Base-by-base conservation (phyloP, 1,140 invertebrate species). In the Chrysopa pallens region DNA sequence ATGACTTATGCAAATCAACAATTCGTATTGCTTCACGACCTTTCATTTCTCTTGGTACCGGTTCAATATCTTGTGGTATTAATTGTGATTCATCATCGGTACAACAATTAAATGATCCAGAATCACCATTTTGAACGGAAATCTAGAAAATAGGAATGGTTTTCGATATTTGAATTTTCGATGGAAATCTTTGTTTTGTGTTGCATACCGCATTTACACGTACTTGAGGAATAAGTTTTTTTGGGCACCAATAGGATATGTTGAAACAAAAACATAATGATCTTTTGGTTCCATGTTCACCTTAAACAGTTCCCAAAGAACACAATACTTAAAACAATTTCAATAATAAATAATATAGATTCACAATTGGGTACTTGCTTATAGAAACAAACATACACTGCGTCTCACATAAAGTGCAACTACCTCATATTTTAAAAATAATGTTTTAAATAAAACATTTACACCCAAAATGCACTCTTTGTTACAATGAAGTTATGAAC, bases 11-110 rank as follows among this genome's bases (percentile, higher is more conserved):
- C 0, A 87, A 60, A 47, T 80, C 75, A 1, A 76, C 72, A 48
- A 86, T 84, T 49, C 72, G 67, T 38, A 86, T 80, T 0, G 78
- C 81, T 60, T 81, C 79, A 50, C 76, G 76, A 7, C 76, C 76
- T 48, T 73, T 72, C 53, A 84, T 69, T 52, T 82, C 76, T 58
- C 74, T 67, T 4, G 80, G 70, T 2, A 84, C 78, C 8, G 75
- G 73, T 54, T 87, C 84, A 5, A 85, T 70, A 51, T 85, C 79
- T 6, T 62, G 54, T 23, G 17, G 17, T 23, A 23, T 23, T 41
- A 60, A 63, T n/a, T 48, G 44, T 42, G 70, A 69, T 43, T 70
- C 70, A 9, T 58, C 62, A 28, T 72, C 73, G 17, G 2, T 5
- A 23, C 17, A 23, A 23, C 17, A 5, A 44, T 74, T 73, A 45